These are phyloP conservation scores for Triplophysa siluroides DNA, from an alignment of 2,113 vertebrate genomes.

Conservation along the genomic window DNA sequence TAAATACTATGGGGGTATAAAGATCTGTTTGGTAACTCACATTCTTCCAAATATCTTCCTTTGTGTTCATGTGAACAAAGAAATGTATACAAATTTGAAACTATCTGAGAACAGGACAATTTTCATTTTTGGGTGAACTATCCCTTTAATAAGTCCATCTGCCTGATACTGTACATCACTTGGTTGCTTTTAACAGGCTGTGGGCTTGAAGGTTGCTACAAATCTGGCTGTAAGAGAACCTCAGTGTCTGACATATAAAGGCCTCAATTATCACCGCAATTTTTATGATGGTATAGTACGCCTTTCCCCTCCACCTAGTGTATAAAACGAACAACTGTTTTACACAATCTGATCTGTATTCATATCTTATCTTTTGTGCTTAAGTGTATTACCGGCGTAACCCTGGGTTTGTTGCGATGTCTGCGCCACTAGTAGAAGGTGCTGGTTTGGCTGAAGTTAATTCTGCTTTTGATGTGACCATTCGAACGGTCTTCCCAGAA, in stretches of 20 bases:
- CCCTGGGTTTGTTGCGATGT: neutral
- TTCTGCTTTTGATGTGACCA: constrained; percentile 18
- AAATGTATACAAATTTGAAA: too few relatives aligned
- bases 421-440: too few relatives aligned
- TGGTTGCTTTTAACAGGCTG: constrained; percentile 59
- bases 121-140: too few relatives aligned
- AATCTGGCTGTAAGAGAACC: constrained; percentile 60
- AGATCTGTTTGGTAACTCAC: neutral
- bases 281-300: neutral
- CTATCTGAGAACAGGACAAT: too few relatives aligned
- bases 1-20: too few relatives aligned
- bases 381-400: too few relatives aligned
- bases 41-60: too few relatives aligned
- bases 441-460: too few relatives aligned
- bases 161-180: too few relatives aligned
- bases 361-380: neutral
- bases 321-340: too few relatives aligned
- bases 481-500: constrained; percentile 83
- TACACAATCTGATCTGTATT: neutral
- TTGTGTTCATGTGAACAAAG: too few relatives aligned
- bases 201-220: constrained; percentile 78
- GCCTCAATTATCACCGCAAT: neutral
- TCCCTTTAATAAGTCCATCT: too few relatives aligned
- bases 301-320: neutral
- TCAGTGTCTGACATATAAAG: constrained; percentile 59